These are phyloP conservation scores for Drosophila malerkotliana DNA, from an alignment of 1,140 invertebrate genomes.

Conservation along the genomic window DNA sequence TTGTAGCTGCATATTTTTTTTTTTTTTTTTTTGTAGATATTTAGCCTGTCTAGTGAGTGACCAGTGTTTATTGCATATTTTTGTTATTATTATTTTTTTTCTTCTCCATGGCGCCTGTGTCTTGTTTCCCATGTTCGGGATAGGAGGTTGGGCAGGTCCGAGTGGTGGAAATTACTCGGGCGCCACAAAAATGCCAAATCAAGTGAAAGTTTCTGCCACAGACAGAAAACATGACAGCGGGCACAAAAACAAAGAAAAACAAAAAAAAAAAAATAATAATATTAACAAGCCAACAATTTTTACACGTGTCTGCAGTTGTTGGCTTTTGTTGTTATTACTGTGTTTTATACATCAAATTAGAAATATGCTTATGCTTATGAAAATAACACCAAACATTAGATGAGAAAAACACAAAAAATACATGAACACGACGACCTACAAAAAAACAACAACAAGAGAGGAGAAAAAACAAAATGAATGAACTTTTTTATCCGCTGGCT, in stretches of 20 bases:
- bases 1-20: not conserved
- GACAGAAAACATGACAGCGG: slow-evolving; percentile 47
- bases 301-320: slow-evolving; percentile 58
- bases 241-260: slow-evolving; percentile 34
- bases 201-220: slow-evolving; percentile 70
- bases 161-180: slow-evolving; percentile 45
- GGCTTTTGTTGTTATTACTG: slow-evolving; percentile 30
- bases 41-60: slow-evolving; percentile 1
- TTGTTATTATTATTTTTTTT: not conserved
- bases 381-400: slow-evolving; percentile 2
- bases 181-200: slow-evolving; percentile 60
- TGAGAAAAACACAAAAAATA: slow-evolving; percentile 13
- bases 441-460: slow-evolving; percentile 9
- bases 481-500: slow-evolving; percentile 28
- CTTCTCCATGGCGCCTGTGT: slow-evolving; percentile 12
- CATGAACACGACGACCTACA: not conserved
- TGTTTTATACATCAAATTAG: slow-evolving; percentile 49
- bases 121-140: slow-evolving; percentile 42
- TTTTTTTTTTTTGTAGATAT: no score
- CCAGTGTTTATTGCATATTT: slow-evolving; percentile 1
- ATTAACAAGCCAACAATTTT: slow-evolving; percentile 71
- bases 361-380: slow-evolving; percentile 58
- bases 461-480: slow-evolving; percentile 1
- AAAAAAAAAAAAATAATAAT: slow-evolving; percentile 32
- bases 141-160: not conserved